Evolutionary conservation across 1,140 invertebrate genomes (phyloP).

Genomic region (Parasteatoda tepidariorum): DNA sequence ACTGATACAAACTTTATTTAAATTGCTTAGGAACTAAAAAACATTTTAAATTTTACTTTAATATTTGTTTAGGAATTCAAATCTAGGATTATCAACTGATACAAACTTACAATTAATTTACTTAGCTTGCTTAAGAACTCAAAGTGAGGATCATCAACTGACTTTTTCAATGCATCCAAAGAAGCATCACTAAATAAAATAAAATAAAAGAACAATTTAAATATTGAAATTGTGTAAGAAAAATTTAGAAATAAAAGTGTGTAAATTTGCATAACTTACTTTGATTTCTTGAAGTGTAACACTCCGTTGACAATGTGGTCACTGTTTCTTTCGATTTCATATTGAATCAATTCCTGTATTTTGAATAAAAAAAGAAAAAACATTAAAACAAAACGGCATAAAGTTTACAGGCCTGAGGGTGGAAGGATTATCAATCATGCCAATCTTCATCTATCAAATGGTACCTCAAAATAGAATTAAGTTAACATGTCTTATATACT

Average conservation of each 20-base stretch:
- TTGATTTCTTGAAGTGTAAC: conserved; percentile 65
- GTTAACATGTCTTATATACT: no score
- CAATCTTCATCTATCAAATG: no score
- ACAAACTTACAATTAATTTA: conserved; percentile 61
- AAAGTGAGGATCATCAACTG: conserved; percentile 62
- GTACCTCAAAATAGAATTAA: no score
- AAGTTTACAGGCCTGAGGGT: no score
- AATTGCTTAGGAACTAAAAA: no score
- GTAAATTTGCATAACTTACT: conserved; percentile 53
- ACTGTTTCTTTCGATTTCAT: conserved; percentile 65
- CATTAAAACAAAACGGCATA: background rate
- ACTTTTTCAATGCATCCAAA: conserved; percentile 64
- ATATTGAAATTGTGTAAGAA: background rate
- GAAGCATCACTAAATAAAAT: conserved; percentile 62
- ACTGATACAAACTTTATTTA: no score
- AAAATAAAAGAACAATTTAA: conserved; percentile 25
- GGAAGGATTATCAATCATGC: no score
- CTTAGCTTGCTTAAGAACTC: conserved; percentile 66
- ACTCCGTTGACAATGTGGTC: conserved; percentile 65
- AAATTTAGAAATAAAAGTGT: background rate
- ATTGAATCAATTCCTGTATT: conserved; percentile 65
- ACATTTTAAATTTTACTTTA: background rate
- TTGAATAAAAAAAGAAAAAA: conserved; percentile 60
- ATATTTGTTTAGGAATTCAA: no score
- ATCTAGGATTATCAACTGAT: no score